Percentiles rank a stretch among this genome's conserved stretches.
Conservation (phyloP, 2,113 vertebrate species). For the Hemichromis elongatus region DNA sequence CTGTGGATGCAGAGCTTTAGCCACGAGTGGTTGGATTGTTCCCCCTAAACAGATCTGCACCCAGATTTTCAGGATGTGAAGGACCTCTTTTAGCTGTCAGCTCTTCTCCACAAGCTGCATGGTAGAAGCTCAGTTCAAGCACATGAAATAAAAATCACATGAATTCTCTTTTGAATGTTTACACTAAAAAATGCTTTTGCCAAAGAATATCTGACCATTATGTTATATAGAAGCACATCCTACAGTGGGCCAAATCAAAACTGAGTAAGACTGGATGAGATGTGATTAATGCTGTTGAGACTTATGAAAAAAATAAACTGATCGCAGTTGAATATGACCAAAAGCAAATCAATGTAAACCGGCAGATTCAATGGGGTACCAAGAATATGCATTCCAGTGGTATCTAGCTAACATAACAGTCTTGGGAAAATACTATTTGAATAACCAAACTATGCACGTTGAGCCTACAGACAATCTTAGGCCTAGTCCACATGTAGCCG, state of each 20-base stretch:
- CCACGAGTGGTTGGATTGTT: neutral
- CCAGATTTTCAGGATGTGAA: fast-evolving
- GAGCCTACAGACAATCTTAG: neutral
- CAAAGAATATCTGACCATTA: neutral
- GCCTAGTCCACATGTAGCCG: too few relatives aligned
- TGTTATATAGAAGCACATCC: neutral
- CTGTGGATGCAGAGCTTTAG: neutral
- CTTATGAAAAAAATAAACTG: neutral
- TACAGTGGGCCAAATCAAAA: neutral
- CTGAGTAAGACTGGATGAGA: neutral
- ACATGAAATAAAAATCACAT: fast-evolving
- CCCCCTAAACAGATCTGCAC: neutral
- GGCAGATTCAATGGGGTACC: neutral
- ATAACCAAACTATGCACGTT: neutral
- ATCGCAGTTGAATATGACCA: neutral
- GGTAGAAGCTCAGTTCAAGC: fast-evolving
- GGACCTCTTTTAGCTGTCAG: neutral
- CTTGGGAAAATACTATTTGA: neutral
- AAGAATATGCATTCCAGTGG: neutral
- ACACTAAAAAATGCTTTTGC: neutral
- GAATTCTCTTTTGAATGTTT: neutral
- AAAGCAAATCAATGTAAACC: neutral
- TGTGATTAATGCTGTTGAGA: neutral
- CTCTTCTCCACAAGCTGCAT: neutral
- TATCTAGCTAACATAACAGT: neutral